Percentiles rank a stretch among this genome's conserved stretches.
phyloP scores from a whole-genome alignment of 1,140 invertebrate genomes.

The Anthonomus grandis region DNA sequence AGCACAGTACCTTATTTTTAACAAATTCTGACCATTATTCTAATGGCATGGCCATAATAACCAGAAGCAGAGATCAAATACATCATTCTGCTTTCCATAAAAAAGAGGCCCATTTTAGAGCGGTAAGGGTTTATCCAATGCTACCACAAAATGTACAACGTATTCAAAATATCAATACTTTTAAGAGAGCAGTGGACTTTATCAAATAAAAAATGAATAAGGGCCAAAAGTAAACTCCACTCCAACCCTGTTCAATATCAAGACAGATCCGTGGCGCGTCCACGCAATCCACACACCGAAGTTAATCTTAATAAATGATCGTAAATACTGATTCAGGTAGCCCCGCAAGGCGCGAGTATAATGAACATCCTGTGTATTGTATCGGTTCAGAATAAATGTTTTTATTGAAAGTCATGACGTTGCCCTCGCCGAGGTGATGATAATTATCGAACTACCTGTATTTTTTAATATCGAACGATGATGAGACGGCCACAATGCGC shows the following conservation, averaged over 20 bases:
- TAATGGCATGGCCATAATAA: too few species aligned
- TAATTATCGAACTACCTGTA: slow-evolving; percentile 29
- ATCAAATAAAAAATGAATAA: too few species aligned
- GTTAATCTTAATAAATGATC: slow-evolving; percentile 31
- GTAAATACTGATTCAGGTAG: slow-evolving; percentile 28
- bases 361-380: slow-evolving; percentile 29
- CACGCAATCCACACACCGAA: slow-evolving; percentile 20
- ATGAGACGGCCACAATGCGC: slow-evolving; percentile 8
- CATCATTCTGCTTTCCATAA: too few species aligned
- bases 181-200: too few species aligned
- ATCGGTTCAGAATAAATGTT: slow-evolving; percentile 17
- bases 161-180: too few species aligned
- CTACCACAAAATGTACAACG: too few species aligned
- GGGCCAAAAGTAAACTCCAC: too few species aligned
- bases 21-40: too few species aligned
- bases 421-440: slow-evolving; percentile 15
- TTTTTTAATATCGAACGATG: slow-evolving; percentile 21
- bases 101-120: too few species aligned
- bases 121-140: too few species aligned
- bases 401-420: slow-evolving; percentile 26
- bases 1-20: too few species aligned
- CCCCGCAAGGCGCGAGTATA: slow-evolving; percentile 13
- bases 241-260: slow-evolving; percentile 16
- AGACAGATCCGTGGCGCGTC: slow-evolving; percentile 8
- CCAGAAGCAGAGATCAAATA: too few species aligned